A percentile compares a stretch with the other conserved stretches of the same genome.
These are phyloP conservation scores for Momotus momota DNA, from an alignment of 2,797 vertebrate genomes.

Conservation along the genomic window DNA sequence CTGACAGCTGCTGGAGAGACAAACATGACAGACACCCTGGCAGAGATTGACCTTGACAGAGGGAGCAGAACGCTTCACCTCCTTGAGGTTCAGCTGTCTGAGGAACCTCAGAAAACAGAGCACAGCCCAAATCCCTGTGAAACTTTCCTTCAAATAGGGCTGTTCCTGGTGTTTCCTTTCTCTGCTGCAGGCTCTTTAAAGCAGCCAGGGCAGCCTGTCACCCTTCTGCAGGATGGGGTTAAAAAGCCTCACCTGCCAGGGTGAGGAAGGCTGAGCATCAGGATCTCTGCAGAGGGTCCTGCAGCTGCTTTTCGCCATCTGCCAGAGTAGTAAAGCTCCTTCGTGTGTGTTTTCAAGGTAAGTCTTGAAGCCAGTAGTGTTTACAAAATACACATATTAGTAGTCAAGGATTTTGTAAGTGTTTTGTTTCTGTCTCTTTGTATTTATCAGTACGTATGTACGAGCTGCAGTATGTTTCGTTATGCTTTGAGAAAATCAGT, in stretches of 20 bases:
- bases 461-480: neutral
- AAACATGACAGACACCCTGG: neutral
- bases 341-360: neutral
- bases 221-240: neutral
- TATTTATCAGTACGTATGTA: neutral
- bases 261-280: neutral
- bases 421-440: neutral
- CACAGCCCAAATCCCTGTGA: neutral
- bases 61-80: neutral
- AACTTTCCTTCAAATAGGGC: neutral
- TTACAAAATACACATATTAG: neutral
- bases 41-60: neutral
- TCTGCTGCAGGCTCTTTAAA: neutral
- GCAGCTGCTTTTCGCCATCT: constrained; percentile 18
- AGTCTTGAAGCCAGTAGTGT: neutral
- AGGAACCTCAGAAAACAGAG: neutral
- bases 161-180: fast-evolving
- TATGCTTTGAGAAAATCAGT: neutral
- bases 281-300: neutral
- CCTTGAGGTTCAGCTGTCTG: neutral
- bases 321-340: neutral
- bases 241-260: neutral
- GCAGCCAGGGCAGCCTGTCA: neutral
- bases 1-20: neutral
- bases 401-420: neutral